Base-by-base conservation (phyloP, 1,140 invertebrate species). In the Neotoxoptera formosana region DNA sequence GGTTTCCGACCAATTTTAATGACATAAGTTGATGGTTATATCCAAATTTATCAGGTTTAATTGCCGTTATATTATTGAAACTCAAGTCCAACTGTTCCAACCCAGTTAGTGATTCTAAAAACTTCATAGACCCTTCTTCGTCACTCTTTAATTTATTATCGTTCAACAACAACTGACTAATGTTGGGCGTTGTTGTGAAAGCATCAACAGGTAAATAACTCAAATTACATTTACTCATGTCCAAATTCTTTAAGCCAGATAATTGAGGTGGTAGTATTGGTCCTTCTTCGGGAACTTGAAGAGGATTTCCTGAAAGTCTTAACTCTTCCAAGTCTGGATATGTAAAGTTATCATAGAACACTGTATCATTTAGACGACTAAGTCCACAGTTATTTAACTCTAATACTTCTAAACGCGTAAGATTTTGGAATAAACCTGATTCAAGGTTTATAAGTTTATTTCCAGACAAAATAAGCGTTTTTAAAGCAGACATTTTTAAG, bases 331-430 rank as follows among this genome's bases (percentile, higher is more conserved):
- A 96, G 94, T 97, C 96, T 34, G 96, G 96, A 91, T 96, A 96
- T 0, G 95, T 96, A 4, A 96, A 95, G 94, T 96, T 96, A 93
- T 96, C 96, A 76, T 97, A 97, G 94, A 97, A 97, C 8, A 97
- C 96, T 30, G 96, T 96, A 94, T 97, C 96, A 7, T 97, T 94
- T 0, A 97, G 96, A 76, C 96, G 95, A 48, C 96, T 96, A 6
- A 97, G 95, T 34, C 97, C 97, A 94, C 97, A 97, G 86, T 96
- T 96, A 94, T 97, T 97, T 87, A 97, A 95, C 94, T 97, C 97
- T 67, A 97, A 94, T 93, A 96, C 96, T 94, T 97, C 96, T 36
- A 97, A 94, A 94, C 96, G 95, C 1, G 96, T 97, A 76, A 97
- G 95, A 94, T 97, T 97, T 23, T 96, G 96, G 94, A 97, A 97